Evolutionary conservation across 2,113 vertebrate genomes (phyloP), one percentile per base, ranked within the genome.

Genomic region (Neopipo cinnamomea): DNA sequence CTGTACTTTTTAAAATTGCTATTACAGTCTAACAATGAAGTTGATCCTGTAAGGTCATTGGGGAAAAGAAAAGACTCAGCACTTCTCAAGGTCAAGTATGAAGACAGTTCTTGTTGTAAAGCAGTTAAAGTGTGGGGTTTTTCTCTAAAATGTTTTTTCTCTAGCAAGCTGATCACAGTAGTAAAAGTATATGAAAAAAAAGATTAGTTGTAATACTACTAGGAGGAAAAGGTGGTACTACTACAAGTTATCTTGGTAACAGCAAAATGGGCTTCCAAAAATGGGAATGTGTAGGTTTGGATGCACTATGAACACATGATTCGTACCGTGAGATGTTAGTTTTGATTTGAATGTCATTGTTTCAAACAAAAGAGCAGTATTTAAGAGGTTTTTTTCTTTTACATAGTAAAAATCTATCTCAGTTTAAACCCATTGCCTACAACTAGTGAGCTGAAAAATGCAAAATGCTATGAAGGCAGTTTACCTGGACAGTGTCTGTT

Each of bases 401-500:
- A 16, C 52, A 8, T 20, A 15, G 16, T 49, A 86, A 83, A 50
- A 44, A 59, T 18, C 31, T 70, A 62, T 30, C 23, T 68, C 37
- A 28, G n/a, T 8, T 75, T 74, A 90, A 84, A 86, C 12, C 22
- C 41, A n/a, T 31, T 65, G 14, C 31, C 52, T 75, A 10, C 68
- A 74, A 19, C 62, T 71, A 91, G 49, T 15, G 10, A 80, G n/a
- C 90, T 23, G 50, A 79, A 91, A 92, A 84, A 71, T 28, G 24
- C 17, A n/a, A 75, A 95, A 87, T 50, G 20, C 46, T 92, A 89
- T 53, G 65, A 78, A 91, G 73, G 76, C 79, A 58, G 28, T 89
- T 95, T 91, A 96, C 91, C 88, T 97, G 91, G 70, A 65, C 44
- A 75, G 23, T 50, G 41, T 72, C 89, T 91, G 37, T 30, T 91